phyloP scores from a whole-genome alignment of 2,888 invertebrate genomes.

The Lasius fuliginosus region DNA sequence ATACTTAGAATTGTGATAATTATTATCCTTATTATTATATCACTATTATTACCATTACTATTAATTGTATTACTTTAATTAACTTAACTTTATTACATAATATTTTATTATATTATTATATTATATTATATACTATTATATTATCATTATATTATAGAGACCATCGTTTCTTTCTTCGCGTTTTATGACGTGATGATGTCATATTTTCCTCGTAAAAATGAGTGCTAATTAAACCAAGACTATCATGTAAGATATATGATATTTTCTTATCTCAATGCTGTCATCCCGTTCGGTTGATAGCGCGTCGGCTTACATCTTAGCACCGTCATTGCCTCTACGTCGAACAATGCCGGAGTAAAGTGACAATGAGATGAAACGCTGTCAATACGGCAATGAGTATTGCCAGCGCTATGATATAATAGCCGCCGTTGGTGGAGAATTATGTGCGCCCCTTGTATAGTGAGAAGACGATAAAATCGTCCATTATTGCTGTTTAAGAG shows the following conservation, averaged over 20 bases:
- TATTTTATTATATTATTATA: not conserved
- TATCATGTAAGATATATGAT: not conserved
- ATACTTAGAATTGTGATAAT: not conserved
- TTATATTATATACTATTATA: not conserved
- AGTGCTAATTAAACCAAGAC: conserved; percentile 2
- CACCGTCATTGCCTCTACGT: conserved; percentile 1
- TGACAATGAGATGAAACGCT: conserved; percentile 47
- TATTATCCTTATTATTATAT: not conserved
- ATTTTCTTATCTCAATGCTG: conserved; percentile 40
- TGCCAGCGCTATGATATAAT: conserved; percentile 33
- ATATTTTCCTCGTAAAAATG: not conserved
- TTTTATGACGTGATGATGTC: not conserved
- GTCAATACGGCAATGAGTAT: conserved; percentile 46
- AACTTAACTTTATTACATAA: not conserved
- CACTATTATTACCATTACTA: not conserved
- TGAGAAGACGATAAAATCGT: conserved; percentile 25
- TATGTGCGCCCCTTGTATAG: conserved; percentile 8
- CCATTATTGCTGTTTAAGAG: conserved; percentile 33
- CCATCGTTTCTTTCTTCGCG: not conserved
- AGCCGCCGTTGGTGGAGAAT: conserved; percentile 17
- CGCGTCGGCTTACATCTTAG: conserved; percentile 7
- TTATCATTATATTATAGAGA: not conserved
- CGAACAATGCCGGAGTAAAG: conserved; percentile 32
- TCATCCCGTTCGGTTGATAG: conserved; percentile 37
- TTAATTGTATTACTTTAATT: too few relatives aligned